Evolutionary conservation across 1,140 invertebrate species (phyloP).

Genomic region (Mizuhopecten yessoensis): DNA sequence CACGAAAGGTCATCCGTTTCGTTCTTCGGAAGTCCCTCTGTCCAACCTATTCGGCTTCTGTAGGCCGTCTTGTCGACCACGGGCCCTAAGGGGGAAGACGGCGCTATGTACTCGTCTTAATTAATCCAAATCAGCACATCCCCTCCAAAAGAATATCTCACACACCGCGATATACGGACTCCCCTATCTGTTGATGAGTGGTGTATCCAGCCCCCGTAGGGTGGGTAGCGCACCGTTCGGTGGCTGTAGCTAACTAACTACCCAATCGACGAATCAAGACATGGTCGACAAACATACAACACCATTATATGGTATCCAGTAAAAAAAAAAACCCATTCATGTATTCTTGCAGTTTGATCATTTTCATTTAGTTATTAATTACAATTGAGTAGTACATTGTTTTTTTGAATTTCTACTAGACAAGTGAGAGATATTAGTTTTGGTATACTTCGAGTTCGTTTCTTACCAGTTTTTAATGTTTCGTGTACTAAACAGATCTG

Average conservation of each 20-base stretch:
- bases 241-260: not conserved
- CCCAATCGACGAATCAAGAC: not conserved
- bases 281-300: not conserved
- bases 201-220: slow-evolving; percentile 21
- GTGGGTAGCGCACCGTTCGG: not conserved
- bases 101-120: slow-evolving; percentile 32
- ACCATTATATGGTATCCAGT: too few species aligned
- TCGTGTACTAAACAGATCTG: too few species aligned
- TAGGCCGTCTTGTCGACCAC: slow-evolving; percentile 28
- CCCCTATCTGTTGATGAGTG: slow-evolving; percentile 15
- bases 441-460: too few species aligned
- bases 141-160: slow-evolving; percentile 33
- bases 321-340: too few species aligned
- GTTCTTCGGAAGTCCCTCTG: slow-evolving; percentile 25
- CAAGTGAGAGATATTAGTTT: too few species aligned
- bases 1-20: slow-evolving; percentile 25
- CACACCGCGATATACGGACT: slow-evolving; percentile 23
- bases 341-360: too few species aligned
- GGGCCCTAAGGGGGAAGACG: slow-evolving; percentile 19
- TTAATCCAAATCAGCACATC: slow-evolving; percentile 34
- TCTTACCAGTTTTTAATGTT: too few species aligned
- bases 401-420: too few species aligned
- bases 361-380: too few species aligned
- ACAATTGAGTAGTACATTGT: too few species aligned
- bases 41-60: slow-evolving; percentile 37